Evolutionary conservation across 2,888 invertebrate genomes (phyloP), one percentile per base, ranked within the genome.

Genomic region (Camponotus fellah): DNA sequence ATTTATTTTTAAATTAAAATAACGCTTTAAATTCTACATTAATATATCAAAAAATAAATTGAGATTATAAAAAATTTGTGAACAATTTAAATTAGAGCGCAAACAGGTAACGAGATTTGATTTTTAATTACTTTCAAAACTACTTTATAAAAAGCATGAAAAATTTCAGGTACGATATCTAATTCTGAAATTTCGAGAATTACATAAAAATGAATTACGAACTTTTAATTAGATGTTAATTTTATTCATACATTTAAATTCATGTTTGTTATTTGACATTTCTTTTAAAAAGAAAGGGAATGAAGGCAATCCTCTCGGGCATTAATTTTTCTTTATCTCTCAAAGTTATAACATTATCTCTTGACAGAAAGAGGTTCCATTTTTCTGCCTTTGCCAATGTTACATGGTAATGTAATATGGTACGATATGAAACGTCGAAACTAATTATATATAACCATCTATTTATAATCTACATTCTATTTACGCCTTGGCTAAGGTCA

Each of bases 381-480:
- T 82, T 77, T 68, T 76, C 21, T 49, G 14, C 49, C 5, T 66
- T 82, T 3, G 34, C 40, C 66, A 46, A 34, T 9, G 2, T 26
- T 26, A 26, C 26, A 2, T 34, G 62, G 37, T 68, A 32, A 17
- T 2, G 34, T 26, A 26, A 49, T 64, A 64, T 75, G 46, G 12
- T 49, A 76, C 14, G 58, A 69, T 53, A 43, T 40, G 21, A 65
- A 49, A 58, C 37, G 21, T 21, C 53, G 40, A 53, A 62, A 79
- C 26, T 21, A 79, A 69, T 83, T 69, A n/a, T n/a, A n/a, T n/a
- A n/a, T n/a, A n/a, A n/a, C 69, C 49, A n/a, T 8, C 79, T 83
- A 83, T 83, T 79, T 77, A 83, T 83, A 83, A 56, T 68, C 21
- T 26, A 17, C 43, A 60, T 21, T 69, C 53, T 76, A 34, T 77